Percentiles rank a stretch among this genome's conserved stretches.
Evolutionary conservation across 2,113 vertebrate species (phyloP).

Genomic region (Neofelis nebulosa): DNA sequence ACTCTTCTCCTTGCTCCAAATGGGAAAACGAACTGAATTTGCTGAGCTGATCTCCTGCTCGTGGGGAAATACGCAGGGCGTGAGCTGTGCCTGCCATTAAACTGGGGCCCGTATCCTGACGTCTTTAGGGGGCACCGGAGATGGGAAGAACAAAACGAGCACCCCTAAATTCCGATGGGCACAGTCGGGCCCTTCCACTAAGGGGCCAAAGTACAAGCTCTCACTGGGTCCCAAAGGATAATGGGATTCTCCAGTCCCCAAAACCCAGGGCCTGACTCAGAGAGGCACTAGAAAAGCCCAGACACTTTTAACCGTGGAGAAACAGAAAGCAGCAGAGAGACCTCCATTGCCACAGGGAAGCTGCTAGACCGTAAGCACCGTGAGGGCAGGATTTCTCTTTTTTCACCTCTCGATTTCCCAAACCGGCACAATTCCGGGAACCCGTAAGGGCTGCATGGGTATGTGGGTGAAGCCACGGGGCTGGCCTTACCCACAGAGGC

Average conservation of each 20-base stretch:
- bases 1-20: constrained; percentile 46
- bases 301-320: background rate
- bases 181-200: background rate
- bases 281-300: background rate
- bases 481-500: constrained; percentile 52
- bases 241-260: background rate
- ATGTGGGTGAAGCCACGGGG: background rate
- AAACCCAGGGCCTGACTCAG: background rate
- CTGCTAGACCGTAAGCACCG: background rate
- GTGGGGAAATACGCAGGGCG: background rate
- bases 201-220: background rate
- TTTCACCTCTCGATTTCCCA: background rate
- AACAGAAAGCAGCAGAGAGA: background rate
- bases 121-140: background rate
- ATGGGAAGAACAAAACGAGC: background rate
- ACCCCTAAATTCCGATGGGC: background rate
- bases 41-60: background rate
- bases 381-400: background rate
- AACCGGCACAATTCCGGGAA: background rate
- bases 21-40: background rate
- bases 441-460: accelerated
- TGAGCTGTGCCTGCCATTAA: background rate
- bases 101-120: accelerated
- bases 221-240: background rate
- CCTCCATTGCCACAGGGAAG: background rate